Evolutionary conservation across 2,797 vertebrate genomes (phyloP), one percentile per base, ranked within the genome.

Genomic region (Pseudopleuronectes americanus): DNA sequence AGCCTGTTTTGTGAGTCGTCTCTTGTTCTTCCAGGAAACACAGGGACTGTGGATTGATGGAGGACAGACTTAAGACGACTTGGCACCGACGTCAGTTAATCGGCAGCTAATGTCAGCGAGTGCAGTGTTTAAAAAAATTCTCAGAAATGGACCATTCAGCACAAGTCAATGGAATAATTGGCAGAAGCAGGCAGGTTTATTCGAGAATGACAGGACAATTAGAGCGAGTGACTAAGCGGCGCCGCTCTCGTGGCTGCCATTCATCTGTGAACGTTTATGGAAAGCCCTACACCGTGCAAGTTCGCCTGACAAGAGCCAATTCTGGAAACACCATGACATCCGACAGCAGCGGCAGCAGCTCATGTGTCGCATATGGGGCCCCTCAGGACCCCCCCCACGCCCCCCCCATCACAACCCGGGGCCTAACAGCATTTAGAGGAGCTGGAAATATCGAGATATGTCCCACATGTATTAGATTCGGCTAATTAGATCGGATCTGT

Each of bases 401-500:
- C 61, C 19, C 79, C 70, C 74, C 71, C 76, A 56, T 81, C 77
- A 64, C 68, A 78, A 81, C 84, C 88, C 77, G 74, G 70, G 78
- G 85, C 84, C 81, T 83, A 77, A 87, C 87, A 82, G 76, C 81
- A 84, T 82, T 84, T 74, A 84, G 72, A 89, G 74, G 72, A 79
- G 68, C 66, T 75, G 70, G 68, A 88, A 87, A 88, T 87, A 91
- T 86, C 77, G 89, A 92, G 87, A 79, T 84, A 79, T 85, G 77
- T 80, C 86, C 76, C 87, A 75, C 64, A 73, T 84, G 87, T 71
- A 80, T 90, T 76, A 75, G 77, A 49, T 81, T 79, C 71, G 8
- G 75, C 73, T 92, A 92, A 92, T 92, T 92, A 88, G 88, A 91
- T 90, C 71, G 89, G 81, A 90, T 88, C 87, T 88, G 86, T 85